Evolutionary conservation across 2,888 invertebrate genomes (phyloP), one percentile per base, ranked within the genome.

Genomic region (Cyrtodaria siliqua): DNA sequence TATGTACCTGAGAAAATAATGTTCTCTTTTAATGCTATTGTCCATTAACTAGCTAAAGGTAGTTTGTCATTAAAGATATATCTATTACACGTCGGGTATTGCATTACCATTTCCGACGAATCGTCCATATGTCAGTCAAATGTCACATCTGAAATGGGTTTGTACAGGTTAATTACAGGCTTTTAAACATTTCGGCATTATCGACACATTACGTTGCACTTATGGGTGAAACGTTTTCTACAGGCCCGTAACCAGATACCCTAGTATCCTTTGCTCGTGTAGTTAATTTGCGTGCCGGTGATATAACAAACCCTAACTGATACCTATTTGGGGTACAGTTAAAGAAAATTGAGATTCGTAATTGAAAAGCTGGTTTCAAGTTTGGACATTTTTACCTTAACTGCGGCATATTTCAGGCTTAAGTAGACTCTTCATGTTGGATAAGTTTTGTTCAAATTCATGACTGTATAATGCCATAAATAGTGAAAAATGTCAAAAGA

Each of bases 321-420:
- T 33, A 33, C 33, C 33, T 33, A 33, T 33, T 33, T 8, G 33
- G 33, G 33, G 33, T 33, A 33, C 12, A 33, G 33, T 33, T 33
- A 33, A 33, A 33, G 33, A 33, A 33, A 33, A 33, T 33, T 33
- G 33, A 33, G 33, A 33, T 33, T 33, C 12, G 12, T 50, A 50
- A 50, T 50, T 50, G 50, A 50, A 50, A 50, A 50, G 50, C 50
- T 23, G 50, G 50, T 50, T 23, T 50, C 20, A 20, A 50, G 24
- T 50, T 50, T 50, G 24, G 24, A 23, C 23, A 20, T 24, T 50
- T 18, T 24, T 50, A 50, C 50, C n/a, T 50, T 50, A 20, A 24
- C 50, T 50, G 18, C 24, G 50, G 20, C 50, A 50, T 50, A 50
- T 50, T 50, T 50, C 23, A 50, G 50, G 23, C 50, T 50, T 50